Evolutionary conservation across 1,140 invertebrate genomes (phyloP), one percentile per base, ranked within the genome.

Genomic region (Eufriesea mexicana): DNA sequence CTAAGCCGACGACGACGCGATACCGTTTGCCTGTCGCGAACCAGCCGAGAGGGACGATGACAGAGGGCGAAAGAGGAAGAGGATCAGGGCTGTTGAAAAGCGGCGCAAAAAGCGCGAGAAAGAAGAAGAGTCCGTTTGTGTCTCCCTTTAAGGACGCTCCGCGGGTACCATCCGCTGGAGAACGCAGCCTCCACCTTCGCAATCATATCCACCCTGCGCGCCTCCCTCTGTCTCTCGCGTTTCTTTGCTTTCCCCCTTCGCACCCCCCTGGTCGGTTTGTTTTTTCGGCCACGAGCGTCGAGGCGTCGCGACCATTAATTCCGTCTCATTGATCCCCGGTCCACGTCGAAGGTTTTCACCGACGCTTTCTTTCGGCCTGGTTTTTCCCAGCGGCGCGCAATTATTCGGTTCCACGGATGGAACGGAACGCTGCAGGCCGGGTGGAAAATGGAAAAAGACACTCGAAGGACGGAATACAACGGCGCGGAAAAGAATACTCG

Each of bases 111-210:
- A 82, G 57, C 54, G 47, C 2, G 55, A 67, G 23, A 55, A n/a
- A 49, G 79, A 82, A 57, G 62, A 49, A 76, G 62, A 47, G 16
- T 68, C 51, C n/a, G 51, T 45, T 61, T 67, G 73, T 84, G 61
- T 72, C 59, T 75, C 57, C 70, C 75, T 82, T 71, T 51, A 42
- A 79, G 73, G 71, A 73, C 59, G 62, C n/a, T 14, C 54, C 67
- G 35, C 28, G 57, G 70, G 62, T 49, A 68, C 67, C 12, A 25
- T 7, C 28, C 28, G 20, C 18, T 23, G 79, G 25, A 49, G 71
- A 45, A 57, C 51, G 55, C 23, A 20, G 9, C 16, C n/a, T 18
- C 8, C n/a, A n/a, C n/a, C 45, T 45, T 28, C 51, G 20, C 71
- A 23, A 25, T 20, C 28, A 7, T 20, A 35, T 57, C 20, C 51